Evolutionary conservation across 2,113 vertebrate genomes (phyloP), one percentile per base, ranked within the genome.

Genomic region (Tympanuchus pallidicinctus): DNA sequence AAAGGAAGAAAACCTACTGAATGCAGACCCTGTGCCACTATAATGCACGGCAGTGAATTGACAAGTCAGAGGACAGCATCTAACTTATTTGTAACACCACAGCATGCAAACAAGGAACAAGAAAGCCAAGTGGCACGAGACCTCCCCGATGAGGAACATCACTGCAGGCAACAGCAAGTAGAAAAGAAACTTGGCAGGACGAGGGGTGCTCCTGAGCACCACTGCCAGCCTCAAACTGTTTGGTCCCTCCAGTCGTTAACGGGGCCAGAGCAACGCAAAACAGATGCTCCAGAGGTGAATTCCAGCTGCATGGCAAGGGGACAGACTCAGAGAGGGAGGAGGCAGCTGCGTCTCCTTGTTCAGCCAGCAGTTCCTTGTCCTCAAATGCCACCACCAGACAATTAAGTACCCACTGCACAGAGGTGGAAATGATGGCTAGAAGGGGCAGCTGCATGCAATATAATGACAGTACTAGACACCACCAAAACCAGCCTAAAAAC

Each of bases 31-130:
- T 0, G 6, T 48, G 73, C 18, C 77, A n/a, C 52, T 81, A 36
- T 4, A 80, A 74, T 13, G 10, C n/a, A 22, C 5, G 36, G 59
- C 42, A 75, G 77, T 3, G 38, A 82, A 77, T 5, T 0, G 0
- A 47, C 0, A 1, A 88, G 61, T 59, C 66, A 63, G 70, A 57
- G 70, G 75, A 61, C 20, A 69, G n/a, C 48, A 64, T 89, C 59
- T 66, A 45, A 87, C 59, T 63, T 76, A 73, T 45, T 73, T 3
- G 1, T 36, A 89, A 57, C 8, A 12, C 56, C 48, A n/a, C 5
- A 32, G 34, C 36, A 54, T 28, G 16, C 0, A 1, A 78, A 47
- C 7, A 48, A 0, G 4, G 28, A 84, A 34, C 28, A 82, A 65
- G 36, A 90, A 25, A 90, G 47, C 8, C 65, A 82, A 76, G 74